Evolutionary conservation across 2,797 vertebrate species (phyloP).

Genomic region (Cynodonichthys magdalenae): DNA sequence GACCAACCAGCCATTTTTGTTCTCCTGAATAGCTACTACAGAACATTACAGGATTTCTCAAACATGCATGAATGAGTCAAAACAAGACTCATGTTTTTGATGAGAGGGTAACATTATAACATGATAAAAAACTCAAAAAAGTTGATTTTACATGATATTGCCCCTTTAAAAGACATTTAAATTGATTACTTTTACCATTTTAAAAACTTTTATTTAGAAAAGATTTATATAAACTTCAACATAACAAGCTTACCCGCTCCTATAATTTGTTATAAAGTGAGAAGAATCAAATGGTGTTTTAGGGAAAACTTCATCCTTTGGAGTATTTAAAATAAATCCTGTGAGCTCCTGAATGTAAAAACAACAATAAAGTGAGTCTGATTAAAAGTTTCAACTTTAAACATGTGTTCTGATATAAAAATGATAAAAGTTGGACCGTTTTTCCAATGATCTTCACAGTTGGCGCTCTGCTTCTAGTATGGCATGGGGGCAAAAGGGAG

Average conservation of each 20-base stretch:
- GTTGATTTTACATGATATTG: too few species aligned
- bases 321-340: slow-evolving; percentile 58
- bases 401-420: not conserved
- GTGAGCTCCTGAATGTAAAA: slow-evolving; percentile 54
- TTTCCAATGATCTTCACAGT: slow-evolving; percentile 35
- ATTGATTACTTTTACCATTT: not conserved
- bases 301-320: slow-evolving; percentile 45
- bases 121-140: too few species aligned
- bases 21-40: too few species aligned
- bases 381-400: not conserved
- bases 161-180: not conserved
- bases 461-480: slow-evolving; percentile 8
- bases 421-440: slow-evolving; percentile 42
- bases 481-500: slow-evolving; percentile 22
- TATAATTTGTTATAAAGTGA: slow-evolving; percentile 66
- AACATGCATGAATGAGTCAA: too few species aligned
- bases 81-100: too few species aligned
- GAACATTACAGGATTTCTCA: too few species aligned
- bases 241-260: slow-evolving; percentile 56
- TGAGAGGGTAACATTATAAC: too few species aligned
- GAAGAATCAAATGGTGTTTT: slow-evolving; percentile 37
- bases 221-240: not conserved
- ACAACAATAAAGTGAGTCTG: not conserved
- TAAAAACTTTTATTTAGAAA: not conserved
- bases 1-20: too few species aligned